Conservation (phyloP, 1,140 invertebrate species). For the Phenacoccus solenopsis region DNA sequence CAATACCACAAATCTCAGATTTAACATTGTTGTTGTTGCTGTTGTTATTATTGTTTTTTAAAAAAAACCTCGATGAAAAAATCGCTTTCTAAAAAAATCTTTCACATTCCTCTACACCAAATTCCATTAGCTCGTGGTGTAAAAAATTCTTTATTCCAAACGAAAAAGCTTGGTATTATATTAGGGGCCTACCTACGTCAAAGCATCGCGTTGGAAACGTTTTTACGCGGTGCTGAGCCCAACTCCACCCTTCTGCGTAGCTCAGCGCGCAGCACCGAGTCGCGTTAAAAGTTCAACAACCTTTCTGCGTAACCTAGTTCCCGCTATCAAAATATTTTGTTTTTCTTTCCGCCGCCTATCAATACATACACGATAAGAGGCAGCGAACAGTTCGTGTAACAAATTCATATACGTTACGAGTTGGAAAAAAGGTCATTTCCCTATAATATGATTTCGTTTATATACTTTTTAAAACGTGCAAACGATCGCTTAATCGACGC, state of each 20-base stretch:
- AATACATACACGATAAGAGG: neutral
- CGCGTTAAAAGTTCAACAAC: neutral
- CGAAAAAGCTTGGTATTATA: no score
- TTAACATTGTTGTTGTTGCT: no score
- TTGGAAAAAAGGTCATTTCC: neutral
- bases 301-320: neutral
- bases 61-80: no score
- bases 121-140: no score
- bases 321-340: neutral
- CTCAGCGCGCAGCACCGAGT: neutral
- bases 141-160: no score
- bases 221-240: no score
- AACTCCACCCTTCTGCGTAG: neutral
- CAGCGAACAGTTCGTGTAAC: neutral
- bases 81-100: no score
- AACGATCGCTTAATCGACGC: neutral
- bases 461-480: neutral
- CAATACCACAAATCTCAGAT: no score
- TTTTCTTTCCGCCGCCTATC: constrained; percentile 1
- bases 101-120: no score
- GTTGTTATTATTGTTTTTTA: no score
- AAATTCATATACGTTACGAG: neutral
- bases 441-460: neutral
- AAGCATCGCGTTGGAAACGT: no score
- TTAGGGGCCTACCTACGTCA: no score